Evolutionary conservation across 1,140 invertebrate genomes (phyloP), one percentile per base, ranked within the genome.

Genomic region (Ditylenchus dipsaci): DNA sequence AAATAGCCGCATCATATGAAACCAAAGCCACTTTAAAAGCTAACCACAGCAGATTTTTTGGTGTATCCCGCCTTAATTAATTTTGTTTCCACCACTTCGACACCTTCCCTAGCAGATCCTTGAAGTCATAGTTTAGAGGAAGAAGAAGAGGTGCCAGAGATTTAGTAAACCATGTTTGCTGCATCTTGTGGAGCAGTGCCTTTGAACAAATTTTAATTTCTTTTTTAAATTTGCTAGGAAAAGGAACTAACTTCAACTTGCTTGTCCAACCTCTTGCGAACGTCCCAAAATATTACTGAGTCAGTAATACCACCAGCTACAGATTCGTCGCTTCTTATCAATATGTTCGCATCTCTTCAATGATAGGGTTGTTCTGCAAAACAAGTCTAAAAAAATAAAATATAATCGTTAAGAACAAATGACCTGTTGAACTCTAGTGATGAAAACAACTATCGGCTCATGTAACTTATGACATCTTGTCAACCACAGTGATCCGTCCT

Each of bases 301-400:
- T 68, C 30, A 19, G 15, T 19, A 30, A 1, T 21, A 23, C 45
- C 38, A 23, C 30, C 43, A 21, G 57, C 21, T 53, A 63, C 67
- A 59, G 67, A 68, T 17, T 61, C 56, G 13, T 68, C 61, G n/a
- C 67, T 68, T 23, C 43, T 26, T 29, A 61, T 43, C 27, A 70
- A 67, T 23, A 70, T 33, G 38, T 70, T 29, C 67, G 60, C 68
- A 70, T 69, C 26, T 27, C 42, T 57, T 64, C 65, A 38, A 69
- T 26, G 47, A 70, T 42, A 21, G 49, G 47, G 17, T 70, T 33
- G 17, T 49, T 26, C 68, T 70, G 7, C 56, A 42, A 26, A 70
- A 23, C 19, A 26, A 5, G 63, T 15, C 9, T 3, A 15, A 17
- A 59, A 11, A 27, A 38, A 3, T 3, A 1, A 66, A 58, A 27